Conservation (phyloP, 2,888 invertebrate genomes). For the Resseliella maxima region DNA sequence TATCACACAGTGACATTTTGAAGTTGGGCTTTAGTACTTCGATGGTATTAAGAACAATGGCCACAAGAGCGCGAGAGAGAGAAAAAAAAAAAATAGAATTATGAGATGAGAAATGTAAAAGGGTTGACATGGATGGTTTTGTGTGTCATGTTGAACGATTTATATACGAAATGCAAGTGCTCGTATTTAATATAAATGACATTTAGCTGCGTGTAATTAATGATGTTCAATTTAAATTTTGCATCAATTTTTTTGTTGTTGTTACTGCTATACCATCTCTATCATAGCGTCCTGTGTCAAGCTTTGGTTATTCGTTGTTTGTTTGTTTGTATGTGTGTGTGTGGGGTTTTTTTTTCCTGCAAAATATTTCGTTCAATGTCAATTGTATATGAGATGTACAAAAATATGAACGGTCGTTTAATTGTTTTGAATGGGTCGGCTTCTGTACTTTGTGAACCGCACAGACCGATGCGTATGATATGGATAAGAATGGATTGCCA, state of each 20-base stretch:
- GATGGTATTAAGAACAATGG: conserved; percentile 25
- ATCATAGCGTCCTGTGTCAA: not conserved
- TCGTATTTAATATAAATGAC: conserved; percentile 43
- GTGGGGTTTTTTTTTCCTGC: not conserved
- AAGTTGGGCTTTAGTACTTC: not conserved
- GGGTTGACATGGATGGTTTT: conserved; percentile 45
- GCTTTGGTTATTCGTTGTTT: not conserved
- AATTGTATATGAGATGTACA: not conserved
- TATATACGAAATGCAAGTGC: not conserved
- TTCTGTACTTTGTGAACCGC: not conserved
- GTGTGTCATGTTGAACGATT: conserved; percentile 31
- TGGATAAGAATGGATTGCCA: conserved; percentile 30
- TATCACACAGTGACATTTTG: conserved; percentile 8
- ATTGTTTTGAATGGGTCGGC: conserved; percentile 36
- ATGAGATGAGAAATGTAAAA: not conserved
- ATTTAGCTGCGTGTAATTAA: conserved; percentile 51
- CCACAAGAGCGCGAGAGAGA: not conserved
- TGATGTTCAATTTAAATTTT: conserved; percentile 48
- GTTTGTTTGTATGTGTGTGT: not conserved
- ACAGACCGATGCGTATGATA: not conserved
- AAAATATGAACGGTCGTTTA: conserved; percentile 42
- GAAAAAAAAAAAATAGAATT: no score
- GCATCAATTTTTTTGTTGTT: conserved; percentile 2
- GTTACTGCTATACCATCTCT: not conserved
- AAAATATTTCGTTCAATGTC: not conserved